Base-by-base conservation (phyloP, 2,888 invertebrate genomes). In the Ethmia dodecea region DNA sequence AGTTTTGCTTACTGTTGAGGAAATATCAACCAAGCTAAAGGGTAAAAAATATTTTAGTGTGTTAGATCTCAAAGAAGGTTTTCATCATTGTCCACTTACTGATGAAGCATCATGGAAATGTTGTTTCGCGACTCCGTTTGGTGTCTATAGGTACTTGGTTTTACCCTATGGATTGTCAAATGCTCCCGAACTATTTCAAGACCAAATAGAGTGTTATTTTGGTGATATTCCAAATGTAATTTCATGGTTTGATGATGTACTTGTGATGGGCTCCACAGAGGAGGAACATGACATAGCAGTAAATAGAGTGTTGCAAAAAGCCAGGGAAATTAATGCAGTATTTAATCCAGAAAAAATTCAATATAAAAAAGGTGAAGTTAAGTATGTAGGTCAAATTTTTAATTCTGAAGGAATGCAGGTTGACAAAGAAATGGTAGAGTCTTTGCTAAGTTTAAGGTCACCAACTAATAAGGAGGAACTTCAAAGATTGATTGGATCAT, bases 51-150 rank as follows among this genome's bases (percentile, higher is more conserved):
- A 10, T 13, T 47, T 47, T 28, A 37, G 40, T 18, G 42, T 47
- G 1, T 13, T 44, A n/a, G 47, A 47, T 28, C 28, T 47, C 5
- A n/a, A 24, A 10, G 47, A 47, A 33, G 47, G 38, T 1, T 40
- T 47, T 13, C 44, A 47, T 37, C 40, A 42, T 35, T 12, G 38
- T 4, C n/a, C 5, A 0, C 16, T 45, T 3, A 22, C 16, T 11
- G 35, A 40, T 13, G 13, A 18, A 6, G 22, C 43, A 12, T 38
- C 42, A 9, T 43, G 43, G 38, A 40, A 41, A 28, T 42, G 42
- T 22, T 42, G 42, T 3, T 41, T 44, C 26, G 41, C 41, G 5
- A 41, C 33, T n/a, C 44, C 41, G 13, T 35, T 41, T 39, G 38
- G 44, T 16, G 41, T 42, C 2, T 42, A 42, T 24, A 34, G 42